Conservation (phyloP, 2,888 invertebrate species). For the Escarpia spicata region DNA sequence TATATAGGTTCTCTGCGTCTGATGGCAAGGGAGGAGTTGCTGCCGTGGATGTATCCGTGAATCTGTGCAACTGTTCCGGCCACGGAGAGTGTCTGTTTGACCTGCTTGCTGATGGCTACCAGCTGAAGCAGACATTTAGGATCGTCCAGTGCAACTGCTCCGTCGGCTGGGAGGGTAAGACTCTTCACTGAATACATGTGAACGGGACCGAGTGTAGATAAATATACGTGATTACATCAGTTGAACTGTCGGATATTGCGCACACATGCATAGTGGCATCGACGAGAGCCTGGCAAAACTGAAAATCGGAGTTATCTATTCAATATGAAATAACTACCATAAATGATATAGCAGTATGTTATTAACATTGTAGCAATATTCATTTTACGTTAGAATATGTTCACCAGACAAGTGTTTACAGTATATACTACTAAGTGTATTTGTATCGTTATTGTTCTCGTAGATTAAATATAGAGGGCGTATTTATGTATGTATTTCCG, state of each 20-base stretch:
- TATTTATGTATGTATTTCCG: background rate
- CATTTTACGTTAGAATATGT: too few relatives aligned
- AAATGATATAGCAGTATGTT: background rate
- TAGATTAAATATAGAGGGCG: too few relatives aligned
- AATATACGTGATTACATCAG: background rate
- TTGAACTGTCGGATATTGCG: too few relatives aligned
- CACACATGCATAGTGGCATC: background rate
- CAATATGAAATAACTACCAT: background rate
- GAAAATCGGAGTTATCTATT: background rate
- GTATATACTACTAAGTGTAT: too few relatives aligned
- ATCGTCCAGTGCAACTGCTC: constrained; percentile 25
- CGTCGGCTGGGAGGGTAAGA: constrained; percentile 18
- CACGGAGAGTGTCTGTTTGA: constrained; percentile 23
- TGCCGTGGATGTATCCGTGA: background rate
- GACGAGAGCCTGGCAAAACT: background rate
- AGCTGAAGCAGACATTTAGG: constrained; percentile 17
- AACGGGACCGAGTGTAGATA: background rate
- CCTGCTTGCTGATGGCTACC: background rate
- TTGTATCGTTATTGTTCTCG: too few relatives aligned
- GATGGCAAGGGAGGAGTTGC: constrained; percentile 21
- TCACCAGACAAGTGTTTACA: too few relatives aligned
- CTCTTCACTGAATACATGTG: background rate
- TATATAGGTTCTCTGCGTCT: background rate
- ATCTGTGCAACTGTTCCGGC: constrained; percentile 17
- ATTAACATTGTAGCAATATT: background rate